A percentile compares a stretch with the other conserved stretches of the same genome.
Conservation (phyloP, 2,888 invertebrate species). For the Amphipyra tragopoginis region DNA sequence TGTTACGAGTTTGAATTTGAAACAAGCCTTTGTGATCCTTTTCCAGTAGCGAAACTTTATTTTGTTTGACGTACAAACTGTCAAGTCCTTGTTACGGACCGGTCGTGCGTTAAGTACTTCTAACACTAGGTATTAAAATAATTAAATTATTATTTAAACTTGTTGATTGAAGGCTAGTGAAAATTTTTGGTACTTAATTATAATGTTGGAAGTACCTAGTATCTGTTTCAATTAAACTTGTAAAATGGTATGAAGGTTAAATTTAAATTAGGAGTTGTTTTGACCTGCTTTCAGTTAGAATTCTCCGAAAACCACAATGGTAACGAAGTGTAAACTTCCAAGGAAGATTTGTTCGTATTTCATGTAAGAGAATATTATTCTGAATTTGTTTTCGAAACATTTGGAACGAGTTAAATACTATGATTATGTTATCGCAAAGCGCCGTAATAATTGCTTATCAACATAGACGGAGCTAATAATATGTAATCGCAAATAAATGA, state of each 20-base stretch:
- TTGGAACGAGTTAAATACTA: background rate
- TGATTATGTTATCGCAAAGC: background rate
- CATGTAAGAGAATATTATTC: background rate
- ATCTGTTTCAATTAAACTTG: too few species aligned
- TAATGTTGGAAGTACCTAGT: too few species aligned
- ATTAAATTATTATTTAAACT: constrained; percentile 21
- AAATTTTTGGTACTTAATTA: constrained; percentile 4
- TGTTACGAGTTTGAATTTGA: constrained; percentile 45
- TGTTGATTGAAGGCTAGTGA: constrained; percentile 17
- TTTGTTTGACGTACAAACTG: constrained; percentile 39
- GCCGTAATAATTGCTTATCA: background rate
- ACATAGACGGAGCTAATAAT: background rate
- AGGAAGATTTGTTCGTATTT: too few species aligned
- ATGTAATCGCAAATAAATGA: background rate
- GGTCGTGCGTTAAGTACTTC: constrained; percentile 13
- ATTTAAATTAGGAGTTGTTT: too few species aligned
- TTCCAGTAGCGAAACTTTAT: constrained; percentile 39
- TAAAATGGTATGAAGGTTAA: too few species aligned
- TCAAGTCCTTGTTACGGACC: constrained; percentile 30
- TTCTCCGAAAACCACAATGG: too few species aligned
- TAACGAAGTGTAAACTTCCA: too few species aligned
- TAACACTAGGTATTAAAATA: constrained; percentile 19
- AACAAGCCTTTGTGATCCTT: constrained; percentile 48
- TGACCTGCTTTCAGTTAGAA: too few species aligned
- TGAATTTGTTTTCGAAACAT: background rate